Evolutionary conservation across 2,113 vertebrate genomes (phyloP).

Genomic region (Climacteris rufus): DNA sequence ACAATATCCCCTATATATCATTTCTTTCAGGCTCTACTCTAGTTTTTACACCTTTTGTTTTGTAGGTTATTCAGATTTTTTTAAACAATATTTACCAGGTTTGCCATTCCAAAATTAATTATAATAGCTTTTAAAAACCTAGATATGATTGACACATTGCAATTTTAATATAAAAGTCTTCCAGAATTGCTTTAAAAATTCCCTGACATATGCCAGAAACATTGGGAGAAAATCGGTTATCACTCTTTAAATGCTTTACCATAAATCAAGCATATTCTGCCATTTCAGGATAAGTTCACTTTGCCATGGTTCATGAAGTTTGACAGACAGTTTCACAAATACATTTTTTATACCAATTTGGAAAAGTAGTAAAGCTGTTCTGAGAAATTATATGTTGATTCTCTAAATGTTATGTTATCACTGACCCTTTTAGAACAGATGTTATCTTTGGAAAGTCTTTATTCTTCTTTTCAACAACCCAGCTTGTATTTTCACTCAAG

Average conservation of each 20-base stretch:
- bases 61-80: background rate
- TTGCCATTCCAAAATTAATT: background rate
- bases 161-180: background rate
- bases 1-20: background rate
- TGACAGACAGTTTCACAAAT: background rate
- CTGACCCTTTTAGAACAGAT: background rate
- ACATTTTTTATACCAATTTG: background rate
- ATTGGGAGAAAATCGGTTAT: background rate
- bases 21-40: background rate
- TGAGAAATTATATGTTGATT: background rate
- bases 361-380: background rate
- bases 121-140: background rate
- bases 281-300: background rate
- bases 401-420: background rate
- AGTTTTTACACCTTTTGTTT: background rate
- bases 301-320: background rate
- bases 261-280: background rate
- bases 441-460: slow-evolving; percentile 9
- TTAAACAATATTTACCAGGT: background rate
- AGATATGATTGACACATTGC: background rate
- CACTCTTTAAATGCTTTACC: background rate
- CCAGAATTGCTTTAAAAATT: background rate
- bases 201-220: background rate
- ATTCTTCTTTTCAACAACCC: background rate
- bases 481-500: background rate